Evolutionary conservation across 2,888 invertebrate species (phyloP).

Genomic region (Campoplex capitator): DNA sequence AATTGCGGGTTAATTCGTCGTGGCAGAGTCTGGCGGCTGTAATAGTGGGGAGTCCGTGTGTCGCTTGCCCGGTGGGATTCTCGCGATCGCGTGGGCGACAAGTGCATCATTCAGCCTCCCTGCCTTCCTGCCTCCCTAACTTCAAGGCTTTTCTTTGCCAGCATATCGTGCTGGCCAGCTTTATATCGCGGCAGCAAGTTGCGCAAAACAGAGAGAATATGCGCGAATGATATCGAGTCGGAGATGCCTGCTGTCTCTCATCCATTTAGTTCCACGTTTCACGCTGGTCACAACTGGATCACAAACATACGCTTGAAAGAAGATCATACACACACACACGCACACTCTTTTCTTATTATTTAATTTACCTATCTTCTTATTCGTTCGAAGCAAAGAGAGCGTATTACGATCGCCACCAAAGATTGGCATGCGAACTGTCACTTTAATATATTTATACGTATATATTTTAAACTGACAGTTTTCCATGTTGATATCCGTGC

Average conservation of each 20-base stretch:
- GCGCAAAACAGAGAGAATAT: not conserved
- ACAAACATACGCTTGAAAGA: not conserved
- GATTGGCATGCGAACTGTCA: constrained; percentile 26
- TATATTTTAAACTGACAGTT: not conserved
- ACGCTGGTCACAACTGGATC: constrained; percentile 62
- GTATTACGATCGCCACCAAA: constrained; percentile 27
- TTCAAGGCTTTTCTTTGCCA: not conserved
- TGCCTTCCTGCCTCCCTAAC: not conserved
- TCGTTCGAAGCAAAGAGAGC: not conserved
- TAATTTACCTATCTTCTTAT: constrained; percentile 24
- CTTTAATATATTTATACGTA: constrained; percentile 1
- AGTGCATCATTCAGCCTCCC: constrained; percentile 55
- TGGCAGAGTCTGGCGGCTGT: constrained; percentile 69
- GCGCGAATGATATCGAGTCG: constrained; percentile 50
- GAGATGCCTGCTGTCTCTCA: constrained; percentile 51
- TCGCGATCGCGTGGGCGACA: constrained; percentile 78
- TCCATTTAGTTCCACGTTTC: constrained; percentile 65
- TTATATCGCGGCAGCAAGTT: not conserved
- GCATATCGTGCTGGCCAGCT: not conserved
- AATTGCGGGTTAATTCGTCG: constrained; percentile 83
- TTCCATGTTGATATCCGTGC: not conserved
- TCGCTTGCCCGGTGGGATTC: constrained; percentile 70
- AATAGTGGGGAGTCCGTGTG: constrained; percentile 67
- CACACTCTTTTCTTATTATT: constrained; percentile 37
- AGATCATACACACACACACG: not conserved